phyloP scores from a whole-genome alignment of 2,797 vertebrate species.

The Miichthys miiuy region DNA sequence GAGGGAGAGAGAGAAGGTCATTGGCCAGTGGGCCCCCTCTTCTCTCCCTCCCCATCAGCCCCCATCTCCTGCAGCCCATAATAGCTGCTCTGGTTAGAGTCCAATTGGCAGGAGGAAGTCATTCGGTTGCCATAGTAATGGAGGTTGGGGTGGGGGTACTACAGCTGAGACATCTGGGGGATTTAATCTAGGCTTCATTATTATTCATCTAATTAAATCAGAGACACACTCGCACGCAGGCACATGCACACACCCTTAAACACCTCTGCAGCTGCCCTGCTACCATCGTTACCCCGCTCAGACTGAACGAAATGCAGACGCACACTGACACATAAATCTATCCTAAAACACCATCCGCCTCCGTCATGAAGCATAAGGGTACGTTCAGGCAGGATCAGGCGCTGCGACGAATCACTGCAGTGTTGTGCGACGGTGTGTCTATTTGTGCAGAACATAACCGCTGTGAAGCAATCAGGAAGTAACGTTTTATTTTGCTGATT shows the following conservation, averaged over 20 bases:
- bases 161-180: conserved; percentile 90
- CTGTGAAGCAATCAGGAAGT: no score
- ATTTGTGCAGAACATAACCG: no score
- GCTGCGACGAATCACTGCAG: no score
- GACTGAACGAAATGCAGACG: conserved; percentile 51
- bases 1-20: conserved; percentile 75
- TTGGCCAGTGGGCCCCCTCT: conserved; percentile 70
- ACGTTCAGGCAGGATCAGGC: no score
- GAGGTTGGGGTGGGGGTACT: conserved; percentile 83
- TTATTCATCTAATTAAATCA: conserved; percentile 92
- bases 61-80: conserved; percentile 85
- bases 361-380: neutral
- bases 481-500: no score
- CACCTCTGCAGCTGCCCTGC: conserved; percentile 79
- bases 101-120: conserved; percentile 89
- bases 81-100: conserved; percentile 89
- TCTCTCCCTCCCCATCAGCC: conserved; percentile 49
- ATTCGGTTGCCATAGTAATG: conserved; percentile 87
- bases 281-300: conserved; percentile 66
- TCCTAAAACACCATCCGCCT: conserved; percentile 27
- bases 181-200: conserved; percentile 91
- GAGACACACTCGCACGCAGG: conserved; percentile 79
- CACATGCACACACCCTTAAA: conserved; percentile 77
- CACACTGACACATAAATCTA: conserved; percentile 42
- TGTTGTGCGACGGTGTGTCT: no score